Evolutionary conservation across 2,888 invertebrate species (phyloP), one percentile per base, ranked within the genome.

Genomic region (Dasysyrphus tricinctus): DNA sequence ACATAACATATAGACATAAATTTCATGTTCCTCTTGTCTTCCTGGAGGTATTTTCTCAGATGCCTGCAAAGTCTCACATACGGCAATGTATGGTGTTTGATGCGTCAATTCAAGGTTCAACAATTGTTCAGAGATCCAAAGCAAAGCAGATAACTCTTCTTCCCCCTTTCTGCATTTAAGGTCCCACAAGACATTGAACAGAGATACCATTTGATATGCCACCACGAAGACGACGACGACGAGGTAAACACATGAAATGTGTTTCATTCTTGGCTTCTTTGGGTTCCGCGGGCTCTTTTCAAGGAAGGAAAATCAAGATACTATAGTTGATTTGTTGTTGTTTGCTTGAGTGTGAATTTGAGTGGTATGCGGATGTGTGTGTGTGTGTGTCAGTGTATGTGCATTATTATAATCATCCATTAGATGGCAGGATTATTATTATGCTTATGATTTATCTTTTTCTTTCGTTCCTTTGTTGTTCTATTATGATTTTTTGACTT

Each of bases 391-490:
- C 54, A 69, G 39, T 67, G 51, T 69, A 16, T 67, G 54, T 74
- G 72, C 75, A 72, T 75, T 78, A 78, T 82, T 78, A 78, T 82
- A 81, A 86, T 86, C 81, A 57, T 57, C 51, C 74, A 2, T 74
- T 56, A 70, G 74, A 75, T 72, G 75, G 67, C 44, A 80, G 80
- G 76, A 80, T 78, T 81, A 61, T 83, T 82, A 65, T 61, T 54
- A 24, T 79, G 42, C 44, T 49, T 39, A 72, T 51, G 39, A 69
- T 69, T 74, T 59, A 32, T 34, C 51, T n/a, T 69, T 61, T 56
- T 19, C 44, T 34, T 16, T 69, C 42, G 29, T 37, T 51, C 42
- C 12, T 56, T 34, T 24, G 24, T 24, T 24, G 39, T 5, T 39
- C n/a, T 51, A 39, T 51, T 37, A 39, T 69, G 51, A 19, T 59